phyloP scores from a whole-genome alignment of 1,140 invertebrate species.

The Chionoecetes opilio region DNA sequence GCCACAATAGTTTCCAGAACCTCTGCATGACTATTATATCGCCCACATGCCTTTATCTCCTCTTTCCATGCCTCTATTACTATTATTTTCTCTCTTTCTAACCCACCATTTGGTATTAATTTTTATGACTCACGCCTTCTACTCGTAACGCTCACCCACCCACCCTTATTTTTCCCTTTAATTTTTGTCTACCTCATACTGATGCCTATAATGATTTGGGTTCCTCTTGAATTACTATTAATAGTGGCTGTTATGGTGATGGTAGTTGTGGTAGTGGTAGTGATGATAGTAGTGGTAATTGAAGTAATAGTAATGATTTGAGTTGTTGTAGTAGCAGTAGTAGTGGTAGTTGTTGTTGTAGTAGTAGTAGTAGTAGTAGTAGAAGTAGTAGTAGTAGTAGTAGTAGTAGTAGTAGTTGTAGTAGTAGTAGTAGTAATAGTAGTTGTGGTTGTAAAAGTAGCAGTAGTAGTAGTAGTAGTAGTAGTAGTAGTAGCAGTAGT shows the following conservation, averaged over 20 bases:
- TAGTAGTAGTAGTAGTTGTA: neutral
- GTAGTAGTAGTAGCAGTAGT: conserved; percentile 25
- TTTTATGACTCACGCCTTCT: conserved; percentile 5
- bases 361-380: neutral
- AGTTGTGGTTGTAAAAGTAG: neutral
- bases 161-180: neutral
- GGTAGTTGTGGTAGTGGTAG: neutral
- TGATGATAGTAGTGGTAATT: no score
- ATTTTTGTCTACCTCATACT: no score
- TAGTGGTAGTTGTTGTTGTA: neutral
- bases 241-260: neutral
- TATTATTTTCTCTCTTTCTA: conserved; percentile 31
- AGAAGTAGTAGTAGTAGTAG: no score
- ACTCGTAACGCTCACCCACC: neutral
- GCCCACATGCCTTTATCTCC: neutral
- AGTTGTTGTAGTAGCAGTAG: neutral
- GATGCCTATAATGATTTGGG: no score
- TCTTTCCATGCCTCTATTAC: neutral
- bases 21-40: neutral
- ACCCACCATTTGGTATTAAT: neutral
- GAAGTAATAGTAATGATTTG: no score
- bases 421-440: neutral
- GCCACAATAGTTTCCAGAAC: no score
- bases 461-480: conserved; percentile 1
- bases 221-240: no score